Evolutionary conservation across 2,888 invertebrate genomes (phyloP), one percentile per base, ranked within the genome.

Genomic region (Coecobrya sp.): DNA sequence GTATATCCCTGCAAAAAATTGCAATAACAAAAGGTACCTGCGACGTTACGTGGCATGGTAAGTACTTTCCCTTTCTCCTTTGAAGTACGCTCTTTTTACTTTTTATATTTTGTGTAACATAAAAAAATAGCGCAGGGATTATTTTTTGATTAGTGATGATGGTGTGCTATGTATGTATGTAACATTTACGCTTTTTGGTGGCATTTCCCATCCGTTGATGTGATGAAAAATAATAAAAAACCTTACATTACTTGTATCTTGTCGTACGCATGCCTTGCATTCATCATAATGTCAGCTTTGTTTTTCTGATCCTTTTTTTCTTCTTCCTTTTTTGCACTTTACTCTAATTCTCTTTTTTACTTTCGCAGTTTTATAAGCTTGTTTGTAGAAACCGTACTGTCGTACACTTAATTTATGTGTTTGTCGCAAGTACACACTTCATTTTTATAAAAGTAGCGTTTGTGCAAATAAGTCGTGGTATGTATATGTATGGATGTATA

Each of bases 31-130:
- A 25, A 55, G 55, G 30, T 8, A 81, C 52, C 25, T 52, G 22
- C 11, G 79, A 3, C 1, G 19, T 22, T 13, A 55, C 55, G 27
- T 30, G 81, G 59, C 55, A 81, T 59, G 55, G 11, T 81, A 55
- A 27, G 19, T 81, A 81, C 81, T 81, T 81, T 81, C 81, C 81
- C 81, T 81, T 79, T 79, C 79, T 25, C 27, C 27, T 52, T 81
- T 55, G 55, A 55, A 81, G n/a, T n/a, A 42, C 4, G n/a, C 25
- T 68, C 1, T 42, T 70, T 62, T 62, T 19, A 22, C 8, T 62
- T 22, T 62, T 25, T 36, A 10, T 13, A 27, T 65, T 36, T 70
- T 36, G 13, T 81, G 45, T 45, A 19, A 22, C 73, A 42, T 19
- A 25, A 22, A 45, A 45, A 10, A 81, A 55, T 30, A 55, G 22